phyloP scores from a whole-genome alignment of 2,113 vertebrate species.

The Malurus melanocephalus region DNA sequence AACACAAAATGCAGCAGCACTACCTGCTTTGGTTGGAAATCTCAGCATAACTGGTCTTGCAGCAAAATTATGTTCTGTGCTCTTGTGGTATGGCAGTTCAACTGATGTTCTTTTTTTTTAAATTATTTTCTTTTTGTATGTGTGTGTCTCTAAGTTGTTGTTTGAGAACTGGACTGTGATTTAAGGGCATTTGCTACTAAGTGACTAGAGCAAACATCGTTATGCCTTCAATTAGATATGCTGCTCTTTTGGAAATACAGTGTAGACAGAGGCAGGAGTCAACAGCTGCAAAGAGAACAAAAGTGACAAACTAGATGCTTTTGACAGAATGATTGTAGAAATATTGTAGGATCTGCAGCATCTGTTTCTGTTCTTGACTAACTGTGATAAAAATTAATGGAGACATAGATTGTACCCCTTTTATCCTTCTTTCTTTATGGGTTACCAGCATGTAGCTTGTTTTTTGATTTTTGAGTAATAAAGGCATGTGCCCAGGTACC shows the following conservation, averaged over 20 bases:
- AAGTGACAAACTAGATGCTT: background rate
- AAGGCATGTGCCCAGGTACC: background rate
- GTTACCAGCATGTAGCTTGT: background rate
- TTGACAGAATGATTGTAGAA: background rate
- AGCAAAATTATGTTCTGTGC: background rate
- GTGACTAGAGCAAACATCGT: background rate
- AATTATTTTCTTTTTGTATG: too few species aligned
- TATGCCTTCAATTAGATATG: background rate
- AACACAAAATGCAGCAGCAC: background rate
- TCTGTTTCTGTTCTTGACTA: background rate
- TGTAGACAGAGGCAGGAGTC: background rate
- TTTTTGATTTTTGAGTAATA: background rate
- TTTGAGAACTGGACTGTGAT: background rate
- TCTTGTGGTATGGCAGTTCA: background rate
- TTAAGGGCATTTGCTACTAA: background rate
- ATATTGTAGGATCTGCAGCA: background rate
- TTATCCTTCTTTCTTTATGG: background rate
- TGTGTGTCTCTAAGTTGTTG: background rate
- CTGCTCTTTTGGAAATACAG: background rate
- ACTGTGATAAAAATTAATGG: background rate
- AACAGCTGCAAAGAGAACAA: background rate
- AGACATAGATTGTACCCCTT: background rate
- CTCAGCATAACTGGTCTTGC: background rate
- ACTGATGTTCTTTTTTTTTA: background rate
- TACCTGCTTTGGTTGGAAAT: background rate